These are phyloP conservation scores for Forbesichthys agassizii DNA, from an alignment of 2,113 vertebrate species.

Conservation along the genomic window DNA sequence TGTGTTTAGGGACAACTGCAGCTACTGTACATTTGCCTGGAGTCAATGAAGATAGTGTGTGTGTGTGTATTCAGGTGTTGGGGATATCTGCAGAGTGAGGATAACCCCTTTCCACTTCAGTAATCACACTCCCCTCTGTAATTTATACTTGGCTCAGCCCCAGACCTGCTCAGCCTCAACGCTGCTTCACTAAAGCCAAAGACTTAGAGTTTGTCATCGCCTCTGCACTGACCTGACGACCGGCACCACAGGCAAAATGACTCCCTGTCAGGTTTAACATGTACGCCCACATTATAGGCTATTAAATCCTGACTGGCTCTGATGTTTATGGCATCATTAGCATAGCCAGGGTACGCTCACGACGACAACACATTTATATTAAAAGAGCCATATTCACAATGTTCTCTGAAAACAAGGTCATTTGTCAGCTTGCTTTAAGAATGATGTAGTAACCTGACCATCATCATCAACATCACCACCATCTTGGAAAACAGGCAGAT, in stretches of 20 bases:
- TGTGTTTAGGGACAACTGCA: not conserved
- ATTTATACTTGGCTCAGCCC: slow-evolving; percentile 60
- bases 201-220: slow-evolving; percentile 47
- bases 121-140: slow-evolving; percentile 61
- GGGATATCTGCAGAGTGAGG: slow-evolving; percentile 30
- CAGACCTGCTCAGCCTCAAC: slow-evolving; percentile 47
- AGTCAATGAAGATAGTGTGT: not conserved
- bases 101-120: slow-evolving; percentile 47
- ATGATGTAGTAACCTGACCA: slow-evolving; percentile 4
- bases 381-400: not conserved
- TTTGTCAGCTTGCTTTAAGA: not conserved
- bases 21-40: too few species aligned
- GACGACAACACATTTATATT: not conserved
- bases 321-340: slow-evolving; percentile 6
- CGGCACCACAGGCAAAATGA: slow-evolving; percentile 27
- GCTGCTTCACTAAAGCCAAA: slow-evolving; percentile 31
- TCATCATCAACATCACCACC: too few species aligned
- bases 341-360: not conserved
- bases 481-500: too few species aligned
- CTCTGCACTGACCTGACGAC: slow-evolving; percentile 28
- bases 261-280: slow-evolving; percentile 16
- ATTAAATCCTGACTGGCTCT: slow-evolving; percentile 4
- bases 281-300: slow-evolving; percentile 28
- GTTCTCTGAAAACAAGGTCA: not conserved
- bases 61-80: slow-evolving; percentile 7